A percentile compares a stretch with the other conserved stretches of the same genome.
Evolutionary conservation across 2,797 vertebrate species (phyloP).

Genomic region (Artibeus jamaicensis): DNA sequence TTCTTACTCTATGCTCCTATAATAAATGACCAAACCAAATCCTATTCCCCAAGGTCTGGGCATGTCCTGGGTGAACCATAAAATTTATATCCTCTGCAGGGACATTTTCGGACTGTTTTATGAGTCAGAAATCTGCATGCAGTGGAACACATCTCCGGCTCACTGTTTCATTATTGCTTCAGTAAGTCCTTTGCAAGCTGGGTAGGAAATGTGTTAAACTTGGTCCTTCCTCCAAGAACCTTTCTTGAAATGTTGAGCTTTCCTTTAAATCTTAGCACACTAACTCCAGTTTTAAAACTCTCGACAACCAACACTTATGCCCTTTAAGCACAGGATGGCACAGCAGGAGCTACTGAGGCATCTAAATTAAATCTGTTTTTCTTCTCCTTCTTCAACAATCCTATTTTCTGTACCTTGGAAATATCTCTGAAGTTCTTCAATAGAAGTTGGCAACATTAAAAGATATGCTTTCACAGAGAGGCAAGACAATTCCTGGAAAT

Average conservation of each 20-base stretch:
- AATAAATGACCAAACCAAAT: not conserved
- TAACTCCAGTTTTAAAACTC: constrained; percentile 35
- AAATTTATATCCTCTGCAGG: not conserved
- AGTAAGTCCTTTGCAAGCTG: constrained; percentile 8
- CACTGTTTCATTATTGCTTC: not conserved
- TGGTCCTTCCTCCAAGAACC: not conserved
- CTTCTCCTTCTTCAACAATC: constrained; percentile 5
- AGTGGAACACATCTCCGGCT: not conserved
- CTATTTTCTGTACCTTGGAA: not conserved
- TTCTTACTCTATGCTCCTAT: not conserved
- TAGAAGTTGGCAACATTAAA: constrained; percentile 18
- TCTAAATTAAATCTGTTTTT: constrained; percentile 29
- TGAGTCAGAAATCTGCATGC: not conserved
- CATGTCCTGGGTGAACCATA: not conserved
- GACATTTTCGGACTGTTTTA: not conserved
- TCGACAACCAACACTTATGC: not conserved
- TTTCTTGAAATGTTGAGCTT: constrained; percentile 5
- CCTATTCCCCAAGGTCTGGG: not conserved
- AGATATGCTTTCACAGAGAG: not conserved
- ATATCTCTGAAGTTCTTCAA: constrained; percentile 1
- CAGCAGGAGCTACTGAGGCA: not conserved
- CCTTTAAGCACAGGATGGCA: not conserved
- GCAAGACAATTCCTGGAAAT: constrained; percentile 7
- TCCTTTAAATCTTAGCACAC: constrained; percentile 37
- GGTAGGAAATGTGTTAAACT: not conserved